Base-by-base conservation (phyloP, 1,140 invertebrate species). In the Rhyzopertha dominica region DNA sequence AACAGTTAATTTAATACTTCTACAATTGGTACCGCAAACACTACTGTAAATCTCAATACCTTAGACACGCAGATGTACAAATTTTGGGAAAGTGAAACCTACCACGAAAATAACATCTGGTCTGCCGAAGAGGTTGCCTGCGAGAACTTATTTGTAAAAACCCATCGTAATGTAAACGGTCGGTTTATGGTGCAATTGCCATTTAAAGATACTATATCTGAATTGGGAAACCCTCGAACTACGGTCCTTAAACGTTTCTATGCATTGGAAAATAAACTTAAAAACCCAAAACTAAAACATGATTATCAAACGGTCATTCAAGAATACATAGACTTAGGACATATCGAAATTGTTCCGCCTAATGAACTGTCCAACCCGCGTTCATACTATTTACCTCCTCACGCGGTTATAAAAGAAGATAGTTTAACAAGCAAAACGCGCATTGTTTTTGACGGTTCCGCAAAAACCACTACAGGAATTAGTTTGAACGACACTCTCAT, bases 381-480 rank as follows among this genome's bases (percentile, higher is more conserved):
- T 59, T n/a, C n/a, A n/a, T n/a, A 51, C 46, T 72, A 69, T 51
- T 38, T 73, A 5, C 67, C 69, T 4, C 72, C 74, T 58, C 68
- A 71, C 35, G 19, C 52, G 1, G 64, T 74, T 0, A 13, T 69
- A 1, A 56, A 57, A n/a, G 52, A 59, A 17, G 39, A 56, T 4
- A 56, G 53, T 9, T 40, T 42, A 0, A 65, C 61, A 1, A 68
- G 62, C 2, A 53, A 55, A 12, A 24, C 63, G 3, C 51, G 65
- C 7, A 56, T 63, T 2, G 65, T 68, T 1, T 67, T 68, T 38
- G 63, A 68, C 38, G 60, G 54, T 0, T 65, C 62, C 1, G 47
- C 51, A 0, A 61, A 43, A 42, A 55, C 60, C 3, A 45, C 35
- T 3, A 47, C 50, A 7, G 53, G 56, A 23, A 17, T 46, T 1